Base-by-base conservation (phyloP, 53 echinoderm and acorn worm genomes). In the Crossaster papposus region DNA sequence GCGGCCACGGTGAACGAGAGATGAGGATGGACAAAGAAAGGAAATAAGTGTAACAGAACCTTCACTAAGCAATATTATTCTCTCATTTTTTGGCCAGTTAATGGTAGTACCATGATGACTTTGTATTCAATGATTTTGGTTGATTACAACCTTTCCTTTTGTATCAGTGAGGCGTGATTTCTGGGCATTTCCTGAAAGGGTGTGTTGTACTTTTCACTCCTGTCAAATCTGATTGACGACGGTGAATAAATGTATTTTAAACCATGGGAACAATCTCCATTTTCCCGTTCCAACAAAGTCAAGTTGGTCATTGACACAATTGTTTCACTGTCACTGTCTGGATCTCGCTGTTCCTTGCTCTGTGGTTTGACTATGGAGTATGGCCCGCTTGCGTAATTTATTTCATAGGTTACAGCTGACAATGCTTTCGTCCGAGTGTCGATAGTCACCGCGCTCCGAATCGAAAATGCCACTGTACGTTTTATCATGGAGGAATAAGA, bases 191-290 rank as follows among this genome's bases (percentile, higher is more conserved):
- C 65, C 24, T 34, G 36, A 36, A 11, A 1, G 68, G 70, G 82
- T 82, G 82, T 22, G 23, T 24, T 82, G 82, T 55, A 82, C 82
- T 82, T 82, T 82, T 38, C 20, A 82, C 65, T 36, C 82, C 65
- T 14, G 22, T 30, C 58, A 1, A 65, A 31, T 32, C 28, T 82
- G 68, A 82, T 68, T 24, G 82, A 82, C 65, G 44, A 65, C 65
- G 44, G 12, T 65, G 82, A 82, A 82, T 82, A 82, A 82, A 73
- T 73, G 17, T 14, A 11, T 65, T 24, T 65, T 36, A 23, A 68
- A 36, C 70, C 65, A 65, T 64, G 82, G 82, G 65, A 68, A 65
- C 65, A n/a, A 14, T 18, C 34, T 68, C 14, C 17, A 14, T 73
- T 33, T 36, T 14, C 15, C 74, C 74, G 35, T 65, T 65, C 65